Percentiles rank a stretch among this genome's conserved stretches.
These are phyloP conservation scores for Seira ritae DNA, from an alignment of 2,888 invertebrate species.

Conservation along the genomic window DNA sequence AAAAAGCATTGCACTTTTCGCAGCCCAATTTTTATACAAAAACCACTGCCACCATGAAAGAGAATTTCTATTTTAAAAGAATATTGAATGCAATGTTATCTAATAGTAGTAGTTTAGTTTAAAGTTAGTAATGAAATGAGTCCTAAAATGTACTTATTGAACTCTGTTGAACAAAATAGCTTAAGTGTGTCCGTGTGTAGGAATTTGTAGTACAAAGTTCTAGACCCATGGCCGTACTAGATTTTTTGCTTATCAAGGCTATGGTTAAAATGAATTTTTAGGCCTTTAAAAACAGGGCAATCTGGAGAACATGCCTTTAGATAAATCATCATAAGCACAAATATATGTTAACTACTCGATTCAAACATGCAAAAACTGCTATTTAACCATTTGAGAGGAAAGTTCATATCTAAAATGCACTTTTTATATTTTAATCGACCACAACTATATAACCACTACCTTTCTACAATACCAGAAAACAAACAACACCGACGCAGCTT, in stretches of 20 bases:
- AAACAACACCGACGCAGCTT: not conserved
- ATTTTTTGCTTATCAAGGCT: too few species aligned
- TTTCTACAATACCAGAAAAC: not conserved
- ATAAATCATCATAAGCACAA: conserved; percentile 54
- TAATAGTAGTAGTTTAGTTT: too few species aligned
- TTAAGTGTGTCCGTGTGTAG: too few species aligned
- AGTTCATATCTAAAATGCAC: conserved; percentile 56
- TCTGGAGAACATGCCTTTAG: conserved; percentile 43
- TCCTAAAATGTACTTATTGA: too few species aligned
- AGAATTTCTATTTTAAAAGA: too few species aligned
- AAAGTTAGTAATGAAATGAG: too few species aligned
- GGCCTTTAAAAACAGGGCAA: conserved; percentile 51
- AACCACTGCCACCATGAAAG: not conserved
- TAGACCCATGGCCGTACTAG: too few species aligned
- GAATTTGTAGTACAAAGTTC: too few species aligned
- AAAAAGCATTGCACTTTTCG: conserved; percentile 31
- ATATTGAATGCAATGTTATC: too few species aligned
- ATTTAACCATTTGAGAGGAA: conserved; percentile 35
- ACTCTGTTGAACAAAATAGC: too few species aligned
- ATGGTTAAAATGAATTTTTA: conserved; percentile 41
- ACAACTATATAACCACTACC: not conserved
- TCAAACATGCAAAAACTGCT: conserved; percentile 18
- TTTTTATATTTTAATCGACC: conserved; percentile 23
- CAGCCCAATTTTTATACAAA: not conserved
- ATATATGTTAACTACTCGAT: conserved; percentile 26